Conservation (phyloP, 2,888 invertebrate species). For the Hypselothyrea guttata region DNA sequence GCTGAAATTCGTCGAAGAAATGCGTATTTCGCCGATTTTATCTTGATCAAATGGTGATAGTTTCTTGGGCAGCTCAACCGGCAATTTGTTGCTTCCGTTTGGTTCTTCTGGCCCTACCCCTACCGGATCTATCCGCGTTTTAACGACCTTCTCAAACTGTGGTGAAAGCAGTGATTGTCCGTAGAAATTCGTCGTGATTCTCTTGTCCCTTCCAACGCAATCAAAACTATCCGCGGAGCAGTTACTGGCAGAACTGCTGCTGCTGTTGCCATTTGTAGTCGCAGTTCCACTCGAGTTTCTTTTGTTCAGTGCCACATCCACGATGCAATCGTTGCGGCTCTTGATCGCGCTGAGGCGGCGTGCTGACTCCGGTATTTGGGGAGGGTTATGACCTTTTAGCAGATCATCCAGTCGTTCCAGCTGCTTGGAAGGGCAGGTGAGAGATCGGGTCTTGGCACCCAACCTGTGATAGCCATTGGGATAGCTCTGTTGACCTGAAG, state of each 20-base stretch:
- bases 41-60: no score
- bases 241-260: conserved; percentile 1
- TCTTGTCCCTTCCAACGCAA: neutral
- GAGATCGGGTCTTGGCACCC: neutral
- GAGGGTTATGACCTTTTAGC: neutral
- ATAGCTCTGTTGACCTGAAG: no score
- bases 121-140: neutral
- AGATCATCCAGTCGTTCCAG: neutral
- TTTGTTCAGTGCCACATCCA: conserved; percentile 8
- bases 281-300: neutral
- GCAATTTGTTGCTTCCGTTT: no score
- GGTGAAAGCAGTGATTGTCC: neutral
- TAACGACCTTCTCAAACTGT: neutral
- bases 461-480: neutral
- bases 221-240: conserved; percentile 14
- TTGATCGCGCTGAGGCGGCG: conserved; percentile 23
- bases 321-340: neutral
- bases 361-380: conserved; percentile 27
- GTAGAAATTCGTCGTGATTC: neutral
- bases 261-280: neutral
- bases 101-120: no score
- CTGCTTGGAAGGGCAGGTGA: conserved; percentile 4
- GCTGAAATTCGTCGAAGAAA: no score
- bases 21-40: neutral
- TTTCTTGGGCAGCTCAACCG: neutral